A percentile compares a stretch with the other conserved stretches of the same genome.
phyloP scores from a whole-genome alignment of 2,888 invertebrate species.

The Sialis lutaria region DNA sequence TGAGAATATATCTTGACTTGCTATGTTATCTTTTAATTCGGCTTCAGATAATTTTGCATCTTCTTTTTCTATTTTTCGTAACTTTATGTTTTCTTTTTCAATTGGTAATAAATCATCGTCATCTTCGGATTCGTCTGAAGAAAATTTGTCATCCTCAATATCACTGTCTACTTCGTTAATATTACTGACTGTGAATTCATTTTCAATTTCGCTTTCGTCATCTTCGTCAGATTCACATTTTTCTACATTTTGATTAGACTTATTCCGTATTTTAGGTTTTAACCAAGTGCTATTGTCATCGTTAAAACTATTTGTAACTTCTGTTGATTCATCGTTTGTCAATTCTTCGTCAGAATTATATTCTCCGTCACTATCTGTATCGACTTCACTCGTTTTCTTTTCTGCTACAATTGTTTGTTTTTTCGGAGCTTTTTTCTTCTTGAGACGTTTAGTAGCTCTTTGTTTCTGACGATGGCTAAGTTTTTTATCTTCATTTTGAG shows the following conservation, averaged over 20 bases:
- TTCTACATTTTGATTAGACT: constrained; percentile 14
- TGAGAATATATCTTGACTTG: constrained; percentile 55
- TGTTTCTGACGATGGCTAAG: constrained; percentile 55
- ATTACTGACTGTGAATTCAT: constrained; percentile 14
- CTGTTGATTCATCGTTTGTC: constrained; percentile 9
- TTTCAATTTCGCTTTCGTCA: constrained; percentile 11
- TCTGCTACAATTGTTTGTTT: constrained; percentile 16
- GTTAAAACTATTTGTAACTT: constrained; percentile 33
- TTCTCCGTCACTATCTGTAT: constrained; percentile 11
- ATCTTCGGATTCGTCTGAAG: constrained; percentile 20
- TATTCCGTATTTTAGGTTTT: constrained; percentile 30
- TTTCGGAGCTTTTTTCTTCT: constrained; percentile 16
- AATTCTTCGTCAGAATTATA: constrained; percentile 20
- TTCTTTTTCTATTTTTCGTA: constrained; percentile 53
- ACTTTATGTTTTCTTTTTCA: constrained; percentile 63
- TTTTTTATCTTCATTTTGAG: constrained; percentile 29
- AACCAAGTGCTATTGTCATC: constrained; percentile 59
- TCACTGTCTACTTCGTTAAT: constrained; percentile 12
- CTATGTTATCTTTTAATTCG: constrained; percentile 67
- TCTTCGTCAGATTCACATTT: constrained; percentile 17
- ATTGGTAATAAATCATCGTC: constrained; percentile 65
- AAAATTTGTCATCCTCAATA: constrained; percentile 14
- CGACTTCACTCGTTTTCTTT: constrained; percentile 16
- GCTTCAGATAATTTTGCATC: constrained; percentile 57
- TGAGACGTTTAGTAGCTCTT: constrained; percentile 39